These are phyloP conservation scores for Coreoperca whiteheadi DNA, from an alignment of 2,113 vertebrate genomes.

Conservation along the genomic window DNA sequence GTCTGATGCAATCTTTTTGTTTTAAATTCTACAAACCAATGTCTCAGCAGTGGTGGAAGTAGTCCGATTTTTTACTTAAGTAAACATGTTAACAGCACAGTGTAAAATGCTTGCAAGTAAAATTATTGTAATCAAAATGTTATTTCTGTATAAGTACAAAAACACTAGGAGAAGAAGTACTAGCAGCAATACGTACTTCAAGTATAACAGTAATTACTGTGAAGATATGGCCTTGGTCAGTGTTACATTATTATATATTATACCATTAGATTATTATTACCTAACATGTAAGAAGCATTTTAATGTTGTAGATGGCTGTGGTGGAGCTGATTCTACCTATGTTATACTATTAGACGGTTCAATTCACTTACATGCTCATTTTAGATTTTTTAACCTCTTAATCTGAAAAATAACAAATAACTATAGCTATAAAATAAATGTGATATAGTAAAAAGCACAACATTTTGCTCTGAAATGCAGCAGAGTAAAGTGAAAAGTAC, in stretches of 20 bases:
- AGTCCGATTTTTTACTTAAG: neutral
- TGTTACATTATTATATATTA: neutral
- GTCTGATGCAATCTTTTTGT: neutral
- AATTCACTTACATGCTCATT: neutral
- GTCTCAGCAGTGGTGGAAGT: neutral
- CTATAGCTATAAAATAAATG: neutral
- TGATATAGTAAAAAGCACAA: neutral
- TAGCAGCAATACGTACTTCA: neutral
- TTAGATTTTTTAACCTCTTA: neutral
- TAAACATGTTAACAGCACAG: neutral
- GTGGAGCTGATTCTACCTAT: neutral
- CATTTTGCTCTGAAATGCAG: neutral
- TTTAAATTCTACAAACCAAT: neutral
- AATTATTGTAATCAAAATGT: neutral
- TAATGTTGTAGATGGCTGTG: neutral
- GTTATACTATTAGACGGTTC: neutral
- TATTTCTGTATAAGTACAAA: neutral
- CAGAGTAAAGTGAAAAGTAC: neutral
- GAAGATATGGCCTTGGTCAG: neutral
- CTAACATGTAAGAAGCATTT: neutral
- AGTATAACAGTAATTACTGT: neutral
- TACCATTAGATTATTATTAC: neutral
- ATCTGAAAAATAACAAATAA: neutral
- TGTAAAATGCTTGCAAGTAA: neutral
- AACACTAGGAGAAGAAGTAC: neutral